These are phyloP conservation scores for Leuctra nigra DNA, from an alignment of 2,888 invertebrate species.

Conservation along the genomic window DNA sequence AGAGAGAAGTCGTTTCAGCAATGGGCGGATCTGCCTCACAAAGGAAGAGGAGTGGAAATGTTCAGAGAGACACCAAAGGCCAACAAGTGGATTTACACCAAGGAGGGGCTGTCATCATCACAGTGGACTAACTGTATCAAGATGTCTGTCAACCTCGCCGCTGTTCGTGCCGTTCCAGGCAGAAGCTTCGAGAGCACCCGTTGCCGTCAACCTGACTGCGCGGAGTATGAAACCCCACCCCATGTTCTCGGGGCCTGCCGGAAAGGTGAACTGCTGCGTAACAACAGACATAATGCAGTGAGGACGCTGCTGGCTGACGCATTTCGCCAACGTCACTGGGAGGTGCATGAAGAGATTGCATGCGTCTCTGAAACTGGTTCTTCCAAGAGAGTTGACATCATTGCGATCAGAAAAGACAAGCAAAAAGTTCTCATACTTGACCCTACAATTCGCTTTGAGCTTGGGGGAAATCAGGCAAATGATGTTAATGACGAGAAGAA, in stretches of 20 bases:
- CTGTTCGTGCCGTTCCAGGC: slow-evolving; percentile 5
- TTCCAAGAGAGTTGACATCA: neutral
- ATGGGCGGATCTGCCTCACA: neutral
- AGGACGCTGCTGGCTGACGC: neutral
- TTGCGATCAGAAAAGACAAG: neutral
- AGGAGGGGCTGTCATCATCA: neutral
- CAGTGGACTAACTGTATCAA: slow-evolving; percentile 2
- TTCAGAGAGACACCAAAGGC: neutral
- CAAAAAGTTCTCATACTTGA: no score
- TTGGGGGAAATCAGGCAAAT: neutral
- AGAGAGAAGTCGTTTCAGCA: neutral
- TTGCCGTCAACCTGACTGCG: no score
- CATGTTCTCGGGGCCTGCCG: neutral
- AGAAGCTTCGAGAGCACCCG: neutral
- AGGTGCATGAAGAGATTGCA: neutral
- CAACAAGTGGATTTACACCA: no score
- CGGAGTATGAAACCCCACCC: no score
- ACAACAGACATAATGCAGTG: neutral
- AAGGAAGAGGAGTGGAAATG: slow-evolving; percentile 1
- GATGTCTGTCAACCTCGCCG: slow-evolving; percentile 1
- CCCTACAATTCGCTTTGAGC: no score
- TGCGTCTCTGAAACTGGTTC: neutral
- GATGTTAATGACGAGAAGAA: slow-evolving; percentile 1
- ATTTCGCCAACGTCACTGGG: no score
- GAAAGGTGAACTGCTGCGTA: neutral